These are phyloP conservation scores for Galagoides demidoff DNA, from an alignment of 2,797 vertebrate species.

Conservation along the genomic window DNA sequence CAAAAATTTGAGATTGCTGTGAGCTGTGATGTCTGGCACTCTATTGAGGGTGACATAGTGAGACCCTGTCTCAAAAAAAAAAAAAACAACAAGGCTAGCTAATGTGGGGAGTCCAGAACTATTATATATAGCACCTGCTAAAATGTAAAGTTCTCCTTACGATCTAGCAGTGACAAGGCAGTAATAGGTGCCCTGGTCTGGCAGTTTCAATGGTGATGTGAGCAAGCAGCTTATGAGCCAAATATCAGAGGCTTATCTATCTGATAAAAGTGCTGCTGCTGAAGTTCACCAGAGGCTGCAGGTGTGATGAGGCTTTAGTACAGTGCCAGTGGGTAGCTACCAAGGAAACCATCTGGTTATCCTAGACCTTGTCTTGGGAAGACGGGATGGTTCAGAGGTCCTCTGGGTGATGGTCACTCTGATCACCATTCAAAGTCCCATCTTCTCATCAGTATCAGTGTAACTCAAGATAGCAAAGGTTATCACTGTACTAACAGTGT, in stretches of 20 bases:
- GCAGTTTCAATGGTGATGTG: not conserved
- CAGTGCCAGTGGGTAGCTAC: not conserved
- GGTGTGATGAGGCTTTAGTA: not conserved
- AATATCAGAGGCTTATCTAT: not conserved
- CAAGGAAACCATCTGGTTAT: not conserved
- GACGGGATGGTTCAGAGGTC: not conserved
- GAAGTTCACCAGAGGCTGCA: not conserved
- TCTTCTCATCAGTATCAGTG: not conserved
- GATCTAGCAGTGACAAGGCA: not conserved
- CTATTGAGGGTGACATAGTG: no score
- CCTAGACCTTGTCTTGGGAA: not conserved
- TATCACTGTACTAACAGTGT: not conserved
- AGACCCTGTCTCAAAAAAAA: no score
- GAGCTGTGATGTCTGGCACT: no score
- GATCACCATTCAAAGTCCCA: not conserved
- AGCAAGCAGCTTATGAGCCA: not conserved
- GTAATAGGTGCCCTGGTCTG: not conserved
- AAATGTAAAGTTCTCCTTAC: not conserved
- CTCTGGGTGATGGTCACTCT: not conserved
- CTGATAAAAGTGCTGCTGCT: not conserved
- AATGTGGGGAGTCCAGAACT: not conserved
- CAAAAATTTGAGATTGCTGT: no score
- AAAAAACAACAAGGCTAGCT: not conserved
- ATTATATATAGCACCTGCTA: not conserved
- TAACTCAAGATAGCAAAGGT: not conserved